phyloP scores from a whole-genome alignment of 2,113 vertebrate genomes.

The Pygoscelis antarcticus region DNA sequence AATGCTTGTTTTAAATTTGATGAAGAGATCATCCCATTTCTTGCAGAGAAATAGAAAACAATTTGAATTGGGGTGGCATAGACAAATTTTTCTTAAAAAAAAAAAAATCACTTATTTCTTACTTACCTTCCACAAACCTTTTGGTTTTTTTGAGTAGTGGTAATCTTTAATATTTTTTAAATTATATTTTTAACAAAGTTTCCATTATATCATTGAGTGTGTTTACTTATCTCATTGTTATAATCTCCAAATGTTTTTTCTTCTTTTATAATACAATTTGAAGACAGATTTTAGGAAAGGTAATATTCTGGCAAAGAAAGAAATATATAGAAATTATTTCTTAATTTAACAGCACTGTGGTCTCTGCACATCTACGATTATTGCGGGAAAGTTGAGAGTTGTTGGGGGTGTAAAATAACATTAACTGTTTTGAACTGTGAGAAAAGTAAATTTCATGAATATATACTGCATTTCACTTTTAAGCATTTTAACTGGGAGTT shows the following conservation, averaged over 20 bases:
- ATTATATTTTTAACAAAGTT: not conserved
- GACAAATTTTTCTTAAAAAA: not conserved
- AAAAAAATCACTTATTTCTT: not conserved
- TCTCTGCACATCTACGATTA: not conserved
- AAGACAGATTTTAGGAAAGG: not conserved
- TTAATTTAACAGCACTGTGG: not conserved
- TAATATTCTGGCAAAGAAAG: not conserved
- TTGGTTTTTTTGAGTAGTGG: not conserved
- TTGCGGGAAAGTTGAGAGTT: not conserved
- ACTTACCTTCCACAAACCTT: not conserved
- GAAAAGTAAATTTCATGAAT: not conserved
- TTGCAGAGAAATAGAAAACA: not conserved
- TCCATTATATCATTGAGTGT: not conserved
- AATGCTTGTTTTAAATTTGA: not conserved
- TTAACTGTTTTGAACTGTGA: not conserved
- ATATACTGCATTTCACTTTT: not conserved
- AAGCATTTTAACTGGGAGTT: not conserved
- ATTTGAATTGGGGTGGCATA: not conserved
- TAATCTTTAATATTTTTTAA: not conserved
- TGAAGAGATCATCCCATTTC: not conserved
- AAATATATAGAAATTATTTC: not conserved
- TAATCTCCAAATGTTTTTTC: not conserved
- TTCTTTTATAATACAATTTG: not conserved
- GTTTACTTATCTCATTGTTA: not conserved
- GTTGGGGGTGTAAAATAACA: rapidly evolving